Evolutionary conservation across 1,140 invertebrate genomes (phyloP), one percentile per base, ranked within the genome.

Genomic region (Calliphora vicina): DNA sequence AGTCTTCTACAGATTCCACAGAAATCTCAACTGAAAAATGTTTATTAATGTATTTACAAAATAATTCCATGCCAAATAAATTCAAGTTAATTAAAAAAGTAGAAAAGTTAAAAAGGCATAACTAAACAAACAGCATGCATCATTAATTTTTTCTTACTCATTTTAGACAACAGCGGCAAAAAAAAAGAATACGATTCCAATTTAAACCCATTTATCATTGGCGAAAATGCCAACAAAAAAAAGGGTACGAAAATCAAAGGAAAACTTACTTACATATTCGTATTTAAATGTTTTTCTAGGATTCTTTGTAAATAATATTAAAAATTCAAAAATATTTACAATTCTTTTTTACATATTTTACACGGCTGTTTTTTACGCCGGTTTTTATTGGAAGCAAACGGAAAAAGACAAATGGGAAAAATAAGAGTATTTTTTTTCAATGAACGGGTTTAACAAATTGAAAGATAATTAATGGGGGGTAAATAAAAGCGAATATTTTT

Each of bases 401-500:
- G 61, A 67, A 67, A 61, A 61, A 23, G n/a, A 67, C 61, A 67
- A 67, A 67, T 67, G 20, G n/a, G n/a, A 50, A 50, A 50, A 50
- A 35, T 35, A 8, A 2, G 29, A 2, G 29, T 35, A 15, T 57
- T 3, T 57, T 10, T 57, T 57, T 57, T 15, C 13, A 57, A 57
- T 17, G 50, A 67, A 67, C n/a, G 2, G n/a, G n/a, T 67, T 67
- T 67, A 67, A 76, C 73, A 76, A 76, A 76, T 76, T 76, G 73
- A 76, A 76, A 76, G 29, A 76, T 76, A 76, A 76, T 76, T 76
- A 76, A 76, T 76, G 29, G 61, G 17, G 27, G 73, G 73, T 42
- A 42, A 25, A 27, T n/a, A 35, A 76, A 17, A 6, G 15, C 35
- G 6, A 27, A 42, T 8, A 8, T 76, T 76, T 35, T 42, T 29